Conservation (phyloP, 1,140 invertebrate genomes). For the Temnothorax nylanderi region DNA sequence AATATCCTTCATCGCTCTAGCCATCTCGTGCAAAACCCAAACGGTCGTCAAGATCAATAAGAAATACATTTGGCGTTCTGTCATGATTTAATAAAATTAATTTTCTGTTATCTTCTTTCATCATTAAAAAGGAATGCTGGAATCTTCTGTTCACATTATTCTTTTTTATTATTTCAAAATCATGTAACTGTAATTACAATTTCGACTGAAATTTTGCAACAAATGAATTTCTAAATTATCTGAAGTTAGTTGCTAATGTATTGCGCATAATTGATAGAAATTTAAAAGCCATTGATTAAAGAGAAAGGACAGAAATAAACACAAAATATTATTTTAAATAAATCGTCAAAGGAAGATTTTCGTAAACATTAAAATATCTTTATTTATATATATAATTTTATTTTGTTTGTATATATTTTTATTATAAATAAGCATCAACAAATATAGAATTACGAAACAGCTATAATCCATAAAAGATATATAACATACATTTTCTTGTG, state of each 20-base stretch:
- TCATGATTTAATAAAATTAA: slow-evolving; percentile 66
- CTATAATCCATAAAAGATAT: slow-evolving; percentile 36
- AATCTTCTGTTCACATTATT: slow-evolving; percentile 1
- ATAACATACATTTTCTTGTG: slow-evolving; percentile 8
- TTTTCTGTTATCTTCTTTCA: slow-evolving; percentile 9
- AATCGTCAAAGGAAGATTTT: not conserved
- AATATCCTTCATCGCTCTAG: slow-evolving; percentile 70
- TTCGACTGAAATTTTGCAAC: not conserved
- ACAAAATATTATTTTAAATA: not conserved
- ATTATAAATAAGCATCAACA: slow-evolving; percentile 43
- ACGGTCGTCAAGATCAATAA: slow-evolving; percentile 72
- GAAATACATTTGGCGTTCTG: slow-evolving; percentile 74
- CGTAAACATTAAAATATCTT: slow-evolving; percentile 20
- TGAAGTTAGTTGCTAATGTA: slow-evolving; percentile 24
- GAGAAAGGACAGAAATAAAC: not conserved
- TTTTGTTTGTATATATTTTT: slow-evolving; percentile 31
- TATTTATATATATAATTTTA: slow-evolving; percentile 4
- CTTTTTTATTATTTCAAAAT: not conserved
- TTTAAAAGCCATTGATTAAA: not conserved
- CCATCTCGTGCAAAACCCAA: slow-evolving; percentile 78
- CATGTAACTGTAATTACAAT: not conserved
- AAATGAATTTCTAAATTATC: slow-evolving; percentile 19
- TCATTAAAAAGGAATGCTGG: not conserved
- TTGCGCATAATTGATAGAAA: not conserved
- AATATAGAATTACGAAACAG: slow-evolving; percentile 21